These are phyloP conservation scores for Homarus gammarus DNA, from an alignment of 2,888 invertebrate species.

Conservation along the genomic window DNA sequence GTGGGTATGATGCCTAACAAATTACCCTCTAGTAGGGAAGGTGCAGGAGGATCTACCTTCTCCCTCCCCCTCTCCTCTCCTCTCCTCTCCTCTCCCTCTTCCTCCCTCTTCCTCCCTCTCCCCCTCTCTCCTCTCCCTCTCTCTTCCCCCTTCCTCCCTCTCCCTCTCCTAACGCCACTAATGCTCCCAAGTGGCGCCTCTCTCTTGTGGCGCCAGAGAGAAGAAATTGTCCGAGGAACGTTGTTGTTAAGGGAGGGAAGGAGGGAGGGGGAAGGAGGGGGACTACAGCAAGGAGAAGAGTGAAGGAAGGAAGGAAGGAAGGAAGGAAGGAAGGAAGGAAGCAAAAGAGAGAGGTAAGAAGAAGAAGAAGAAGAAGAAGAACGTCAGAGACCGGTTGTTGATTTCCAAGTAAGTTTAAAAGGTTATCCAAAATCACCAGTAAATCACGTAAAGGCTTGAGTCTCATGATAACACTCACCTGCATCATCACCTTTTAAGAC, in stretches of 20 bases:
- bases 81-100: neutral
- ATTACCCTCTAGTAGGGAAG: constrained; percentile 17
- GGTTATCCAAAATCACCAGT: neutral
- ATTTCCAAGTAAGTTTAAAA: neutral
- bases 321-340: neutral
- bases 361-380: neutral
- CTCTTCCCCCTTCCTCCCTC: neutral
- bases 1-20: constrained; percentile 22
- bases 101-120: neutral
- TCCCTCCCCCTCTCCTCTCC: neutral
- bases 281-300: neutral
- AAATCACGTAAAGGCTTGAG: too few species aligned
- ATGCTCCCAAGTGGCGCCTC: too few species aligned
- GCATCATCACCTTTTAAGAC: too few species aligned
- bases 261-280: neutral
- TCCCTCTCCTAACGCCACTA: too few species aligned
- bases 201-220: too few species aligned
- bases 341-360: neutral
- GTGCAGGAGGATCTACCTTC: too few species aligned
- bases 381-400: neutral
- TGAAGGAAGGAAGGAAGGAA: neutral
- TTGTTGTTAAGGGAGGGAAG: neutral
- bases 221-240: too few species aligned
- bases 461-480: too few species aligned
- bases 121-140: neutral